Evolutionary conservation across 2,888 invertebrate genomes (phyloP), one percentile per base, ranked within the genome.

Genomic region (Crocallis elinguaria): DNA sequence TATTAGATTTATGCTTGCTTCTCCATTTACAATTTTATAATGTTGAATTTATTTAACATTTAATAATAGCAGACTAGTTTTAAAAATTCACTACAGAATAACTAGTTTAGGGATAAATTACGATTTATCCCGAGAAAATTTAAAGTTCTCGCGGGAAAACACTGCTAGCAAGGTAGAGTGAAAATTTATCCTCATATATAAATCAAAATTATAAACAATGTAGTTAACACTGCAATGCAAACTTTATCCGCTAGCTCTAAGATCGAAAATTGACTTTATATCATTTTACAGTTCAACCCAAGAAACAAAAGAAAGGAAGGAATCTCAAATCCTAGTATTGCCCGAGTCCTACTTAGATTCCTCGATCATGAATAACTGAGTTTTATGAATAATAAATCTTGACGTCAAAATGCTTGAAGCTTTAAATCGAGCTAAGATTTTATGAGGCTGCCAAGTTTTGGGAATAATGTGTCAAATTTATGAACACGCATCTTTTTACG

Each of bases 381-480:
- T 44, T 57, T 60, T 57, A 44, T 45, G 59, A 62, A 57, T 54
- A 54, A 57, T 60, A 53, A 54, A 60, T 60, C 53, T 51, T 42
- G 44, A 16, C 57, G 30, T 57, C 53, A 57, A 53, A 60, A 58
- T 57, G 56, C 49, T 53, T 51, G 21, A 56, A 38, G 52, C 55
- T 45, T 39, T 19, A 16, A 11, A 14, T 9, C 16, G 32, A 41
- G n/a, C 19, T 37, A 25, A 36, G 38, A 38, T 57, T 57, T 58
- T 64, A 39, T 39, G 25, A 21, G 37, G 12, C 21, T 12, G 12
- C 37, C 7, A 23, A 37, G 37, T 21, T 37, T 21, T 12, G 11
- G 12, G 7, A 37, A 37, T n/a, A 37, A 21, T 37, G 11, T 7
- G 5, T 7, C 2, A 5, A 35, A 35, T 8, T 19, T 17, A 0